phyloP scores from a whole-genome alignment of 2,888 invertebrate genomes.

The Ormyrus pomaceus region DNA sequence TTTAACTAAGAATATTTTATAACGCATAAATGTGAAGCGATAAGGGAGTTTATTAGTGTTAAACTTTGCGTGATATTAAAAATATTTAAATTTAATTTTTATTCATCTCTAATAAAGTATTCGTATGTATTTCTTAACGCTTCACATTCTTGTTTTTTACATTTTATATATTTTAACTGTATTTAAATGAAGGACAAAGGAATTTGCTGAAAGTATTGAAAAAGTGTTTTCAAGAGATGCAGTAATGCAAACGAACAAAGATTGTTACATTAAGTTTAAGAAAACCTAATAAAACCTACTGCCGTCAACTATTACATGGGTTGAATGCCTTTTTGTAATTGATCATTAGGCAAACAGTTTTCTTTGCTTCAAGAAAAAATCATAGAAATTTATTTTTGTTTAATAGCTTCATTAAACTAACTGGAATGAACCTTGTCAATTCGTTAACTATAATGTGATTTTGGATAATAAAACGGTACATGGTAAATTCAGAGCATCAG shows the following conservation, averaged over 20 bases:
- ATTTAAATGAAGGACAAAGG: not conserved
- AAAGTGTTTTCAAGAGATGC: constrained; percentile 31
- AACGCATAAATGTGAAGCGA: constrained; percentile 15
- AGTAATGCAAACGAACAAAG: constrained; percentile 27
- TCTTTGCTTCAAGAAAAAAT: constrained; percentile 9
- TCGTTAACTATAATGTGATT: not conserved
- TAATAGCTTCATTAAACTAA: constrained; percentile 6
- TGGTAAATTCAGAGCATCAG: constrained; percentile 13
- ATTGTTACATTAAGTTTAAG: constrained; percentile 15
- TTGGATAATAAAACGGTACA: constrained; percentile 3
- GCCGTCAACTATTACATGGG: constrained; percentile 3
- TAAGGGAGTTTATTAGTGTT: constrained; percentile 16
- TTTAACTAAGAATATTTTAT: constrained; percentile 35
- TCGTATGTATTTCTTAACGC: constrained; percentile 3
- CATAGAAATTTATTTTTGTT: constrained; percentile 13
- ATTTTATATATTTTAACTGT: constrained; percentile 14
- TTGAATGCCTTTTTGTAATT: constrained; percentile 27
- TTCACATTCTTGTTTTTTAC: constrained; percentile 16
- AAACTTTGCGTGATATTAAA: constrained; percentile 34
- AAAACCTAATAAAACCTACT: constrained; percentile 26
- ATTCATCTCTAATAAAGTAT: constrained; percentile 16
- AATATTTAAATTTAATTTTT: constrained; percentile 29
- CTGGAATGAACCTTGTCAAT: constrained; percentile 5
- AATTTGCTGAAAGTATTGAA: constrained; percentile 4
- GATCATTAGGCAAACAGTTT: constrained; percentile 18